Evolutionary conservation across 2,888 invertebrate species (phyloP), one percentile per base, ranked within the genome.

Genomic region (Philereme vetulata): DNA sequence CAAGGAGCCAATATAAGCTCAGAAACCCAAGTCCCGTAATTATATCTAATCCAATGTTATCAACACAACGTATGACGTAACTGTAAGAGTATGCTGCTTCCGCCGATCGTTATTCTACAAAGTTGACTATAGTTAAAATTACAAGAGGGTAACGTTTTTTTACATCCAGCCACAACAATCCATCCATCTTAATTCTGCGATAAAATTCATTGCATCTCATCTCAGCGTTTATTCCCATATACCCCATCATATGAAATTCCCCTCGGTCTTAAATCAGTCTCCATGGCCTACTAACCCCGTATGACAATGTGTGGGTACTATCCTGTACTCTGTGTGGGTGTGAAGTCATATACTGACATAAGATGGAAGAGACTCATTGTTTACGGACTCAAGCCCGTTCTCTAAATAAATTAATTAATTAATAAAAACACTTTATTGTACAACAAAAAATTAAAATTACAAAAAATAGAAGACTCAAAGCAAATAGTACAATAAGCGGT

Each of bases 221-320:
- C 57, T 43, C 58, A 38, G 38, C 48, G 51, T 51, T 57, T 61
- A 68, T 60, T 66, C 57, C 63, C 58, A 60, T 63, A 60, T 60
- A 66, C 63, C 49, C 65, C 62, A 59, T 62, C 48, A 59, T 67
- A 69, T 70, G 66, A 67, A 63, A 70, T 64, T 63, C 69, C 60
- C 62, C 55, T 40, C 44, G 36, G 36, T 34, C 51, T 51, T 66
- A 63, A 65, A 62, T 66, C 69, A 54, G 57, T 46, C 53, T 50
- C 51, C 56, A 57, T 59, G 62, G 52, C 60, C 63, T 57, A 60
- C 62, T 66, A 55, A 64, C 64, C 64, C 56, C 52, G 49, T 11
- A 42, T 21, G 10, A 40, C 45, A 34, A 21, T 48, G 51, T 60
- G 56, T 60, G 60, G 33, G 56, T 56, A 43, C 11, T 45, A 48